Evolutionary conservation across 2,113 vertebrate species (phyloP).

Genomic region (Myrmophylax atrothorax): DNA sequence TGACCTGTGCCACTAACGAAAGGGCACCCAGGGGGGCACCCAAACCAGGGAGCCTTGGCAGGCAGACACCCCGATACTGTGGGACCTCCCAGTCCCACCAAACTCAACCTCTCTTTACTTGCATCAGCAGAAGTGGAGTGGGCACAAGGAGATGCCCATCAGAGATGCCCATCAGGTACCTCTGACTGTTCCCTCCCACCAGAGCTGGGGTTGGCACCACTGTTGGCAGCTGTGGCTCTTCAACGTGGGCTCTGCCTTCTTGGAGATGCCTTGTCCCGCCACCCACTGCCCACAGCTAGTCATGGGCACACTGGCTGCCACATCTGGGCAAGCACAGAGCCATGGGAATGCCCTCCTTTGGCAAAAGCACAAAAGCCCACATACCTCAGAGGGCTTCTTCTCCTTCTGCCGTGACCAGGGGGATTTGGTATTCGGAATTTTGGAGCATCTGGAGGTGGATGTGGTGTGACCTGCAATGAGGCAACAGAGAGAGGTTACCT

Average conservation of each 20-base stretch:
- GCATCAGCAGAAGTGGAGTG: background rate
- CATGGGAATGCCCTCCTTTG: background rate
- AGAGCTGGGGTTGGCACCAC: accelerated
- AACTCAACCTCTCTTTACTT: background rate
- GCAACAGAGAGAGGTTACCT: background rate
- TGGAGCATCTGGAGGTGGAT: conserved; percentile 87
- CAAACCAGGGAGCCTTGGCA: background rate
- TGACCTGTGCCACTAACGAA: background rate
- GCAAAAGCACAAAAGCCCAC: background rate
- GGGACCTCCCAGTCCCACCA: background rate
- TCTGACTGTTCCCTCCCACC: background rate
- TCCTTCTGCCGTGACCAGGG: conserved; percentile 91
- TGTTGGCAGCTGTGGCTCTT: background rate
- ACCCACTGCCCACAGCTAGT: background rate
- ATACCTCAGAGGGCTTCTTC: conserved; percentile 95
- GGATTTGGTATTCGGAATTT: conserved; percentile 85
- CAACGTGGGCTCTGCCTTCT: background rate
- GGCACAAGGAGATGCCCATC: background rate
- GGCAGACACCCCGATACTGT: accelerated
- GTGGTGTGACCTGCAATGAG: conserved; percentile 86
- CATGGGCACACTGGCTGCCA: accelerated
- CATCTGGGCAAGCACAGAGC: background rate
- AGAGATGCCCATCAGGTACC: background rate
- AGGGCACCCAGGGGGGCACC: background rate
- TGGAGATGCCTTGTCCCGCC: background rate